Conservation (phyloP, 2,888 invertebrate genomes). For the Dicyrtoma fusca region DNA sequence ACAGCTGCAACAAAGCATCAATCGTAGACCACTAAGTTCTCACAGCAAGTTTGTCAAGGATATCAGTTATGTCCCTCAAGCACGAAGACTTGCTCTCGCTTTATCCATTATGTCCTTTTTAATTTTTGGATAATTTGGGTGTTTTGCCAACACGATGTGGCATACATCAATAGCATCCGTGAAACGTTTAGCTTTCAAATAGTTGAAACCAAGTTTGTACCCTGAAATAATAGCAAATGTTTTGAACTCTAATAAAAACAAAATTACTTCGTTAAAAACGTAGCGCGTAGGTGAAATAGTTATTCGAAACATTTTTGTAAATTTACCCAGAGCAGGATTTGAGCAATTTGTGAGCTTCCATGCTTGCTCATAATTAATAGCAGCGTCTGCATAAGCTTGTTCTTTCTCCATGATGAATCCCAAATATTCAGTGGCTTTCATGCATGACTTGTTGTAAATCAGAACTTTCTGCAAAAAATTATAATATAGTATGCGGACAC, state of each 20-base stretch:
- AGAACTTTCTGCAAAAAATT: slow-evolving; percentile 66
- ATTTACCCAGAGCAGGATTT: slow-evolving; percentile 79
- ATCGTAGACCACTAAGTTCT: no score
- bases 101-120: slow-evolving; percentile 93
- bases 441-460: slow-evolving; percentile 84
- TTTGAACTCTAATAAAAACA: no score
- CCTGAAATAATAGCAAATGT: slow-evolving; percentile 61
- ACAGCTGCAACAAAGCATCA: no score
- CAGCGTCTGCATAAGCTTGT: slow-evolving; percentile 83
- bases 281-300: no score
- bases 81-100: slow-evolving; percentile 73
- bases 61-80: slow-evolving; percentile 6
- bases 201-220: slow-evolving; percentile 88
- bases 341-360: slow-evolving; percentile 82
- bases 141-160: slow-evolving; percentile 76
- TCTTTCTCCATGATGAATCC: slow-evolving; percentile 90
- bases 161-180: slow-evolving; percentile 92
- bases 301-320: no score
- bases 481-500: neutral
- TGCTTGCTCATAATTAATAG: slow-evolving; percentile 78
- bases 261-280: no score
- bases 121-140: slow-evolving; percentile 88
- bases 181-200: slow-evolving; percentile 83
- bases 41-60: no score
- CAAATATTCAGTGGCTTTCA: slow-evolving; percentile 84